These are phyloP conservation scores for Drymonia ruficornis DNA, from an alignment of 2,888 invertebrate species.

Conservation along the genomic window DNA sequence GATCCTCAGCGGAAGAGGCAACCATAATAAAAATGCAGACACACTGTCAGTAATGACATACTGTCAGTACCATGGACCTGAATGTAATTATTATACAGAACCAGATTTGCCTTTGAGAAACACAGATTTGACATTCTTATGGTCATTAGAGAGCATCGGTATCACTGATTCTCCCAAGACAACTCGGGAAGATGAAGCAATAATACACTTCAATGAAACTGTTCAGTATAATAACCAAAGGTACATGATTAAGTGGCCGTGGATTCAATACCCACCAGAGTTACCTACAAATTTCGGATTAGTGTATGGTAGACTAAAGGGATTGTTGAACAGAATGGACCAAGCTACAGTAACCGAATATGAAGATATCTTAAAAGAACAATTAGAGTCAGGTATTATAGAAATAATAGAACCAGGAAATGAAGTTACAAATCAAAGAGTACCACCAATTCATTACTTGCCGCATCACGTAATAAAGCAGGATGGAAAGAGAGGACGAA, in stretches of 20 bases:
- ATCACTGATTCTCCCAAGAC: conserved; percentile 23
- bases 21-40: not conserved
- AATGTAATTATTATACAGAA: not conserved
- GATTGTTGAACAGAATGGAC: conserved; percentile 15
- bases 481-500: conserved; percentile 11
- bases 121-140: conserved; percentile 17
- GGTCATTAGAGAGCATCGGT: conserved; percentile 37
- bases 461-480: conserved; percentile 20
- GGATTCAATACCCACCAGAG: conserved; percentile 19
- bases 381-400: not conserved
- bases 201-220: conserved; percentile 24
- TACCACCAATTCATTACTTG: conserved; percentile 22
- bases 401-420: not conserved
- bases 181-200: conserved; percentile 21
- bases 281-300: conserved; percentile 22
- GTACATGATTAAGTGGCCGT: conserved; percentile 28
- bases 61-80: conserved; percentile 10
- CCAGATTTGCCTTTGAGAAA: conserved; percentile 23
- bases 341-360: conserved; percentile 1
- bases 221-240: conserved; percentile 10
- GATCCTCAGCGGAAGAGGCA: conserved; percentile 18
- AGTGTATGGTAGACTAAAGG: conserved; percentile 19
- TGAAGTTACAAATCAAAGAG: not conserved
- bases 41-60: conserved; percentile 22
- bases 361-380: conserved; percentile 1